phyloP scores from a whole-genome alignment of 2,888 invertebrate genomes.

The Macaria liturata region DNA sequence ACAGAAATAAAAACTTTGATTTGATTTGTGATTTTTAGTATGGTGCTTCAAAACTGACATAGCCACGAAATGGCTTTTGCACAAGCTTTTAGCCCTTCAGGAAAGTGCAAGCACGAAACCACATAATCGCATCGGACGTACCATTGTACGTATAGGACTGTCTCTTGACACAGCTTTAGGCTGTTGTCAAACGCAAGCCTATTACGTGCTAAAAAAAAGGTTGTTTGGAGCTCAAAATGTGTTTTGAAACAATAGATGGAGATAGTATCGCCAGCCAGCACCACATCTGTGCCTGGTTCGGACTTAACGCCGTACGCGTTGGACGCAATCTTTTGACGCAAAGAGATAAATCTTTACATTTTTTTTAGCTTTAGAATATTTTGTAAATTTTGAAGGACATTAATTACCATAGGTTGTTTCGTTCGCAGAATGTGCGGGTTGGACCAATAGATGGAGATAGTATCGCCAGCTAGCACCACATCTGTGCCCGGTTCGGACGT shows the following conservation, averaged over 20 bases:
- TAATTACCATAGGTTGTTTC: conserved; percentile 85
- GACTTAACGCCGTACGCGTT: conserved; percentile 68
- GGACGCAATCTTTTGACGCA: conserved; percentile 88
- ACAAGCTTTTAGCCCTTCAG: no score
- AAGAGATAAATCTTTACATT: conserved; percentile 71
- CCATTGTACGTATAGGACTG: no score
- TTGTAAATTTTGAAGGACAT: conserved; percentile 23
- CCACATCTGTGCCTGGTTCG: conserved; percentile 90
- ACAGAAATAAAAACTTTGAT: no score
- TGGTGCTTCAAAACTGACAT: no score
- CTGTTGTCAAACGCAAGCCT: no score
- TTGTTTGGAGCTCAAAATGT: conserved; percentile 78
- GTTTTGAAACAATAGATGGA: conserved; percentile 90
- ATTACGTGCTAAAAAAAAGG: conserved; percentile 35
- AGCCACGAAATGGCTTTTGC: no score
- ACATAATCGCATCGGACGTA: no score
- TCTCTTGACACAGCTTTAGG: no score
- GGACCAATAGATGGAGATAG: conserved; percentile 89
- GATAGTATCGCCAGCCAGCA: conserved; percentile 90
- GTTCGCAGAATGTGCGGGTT: conserved; percentile 83
- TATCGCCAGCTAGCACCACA: conserved; percentile 91
- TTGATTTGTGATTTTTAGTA: no score
- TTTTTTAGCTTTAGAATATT: no score
- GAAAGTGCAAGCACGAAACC: no score
- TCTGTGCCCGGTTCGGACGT: conserved; percentile 87